Percentiles rank a stretch among this genome's conserved stretches.
Conservation (phyloP, 2,888 invertebrate genomes). For the Chloromyia formosa region DNA sequence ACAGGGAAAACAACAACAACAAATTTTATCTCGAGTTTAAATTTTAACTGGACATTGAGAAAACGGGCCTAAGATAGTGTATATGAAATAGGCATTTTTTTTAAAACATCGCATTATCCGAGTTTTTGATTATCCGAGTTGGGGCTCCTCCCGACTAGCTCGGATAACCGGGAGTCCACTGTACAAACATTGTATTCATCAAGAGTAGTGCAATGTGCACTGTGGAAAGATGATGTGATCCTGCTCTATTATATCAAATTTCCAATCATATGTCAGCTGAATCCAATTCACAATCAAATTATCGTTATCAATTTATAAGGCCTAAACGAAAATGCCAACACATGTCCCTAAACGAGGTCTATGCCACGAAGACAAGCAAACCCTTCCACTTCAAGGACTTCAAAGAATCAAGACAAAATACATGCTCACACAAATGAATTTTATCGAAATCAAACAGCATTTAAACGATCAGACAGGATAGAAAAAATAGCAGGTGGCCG, state of each 20-base stretch:
- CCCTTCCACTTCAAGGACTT: conserved; percentile 30
- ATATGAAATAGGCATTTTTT: too few relatives aligned
- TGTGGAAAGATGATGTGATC: too few relatives aligned
- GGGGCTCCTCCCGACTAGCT: too few relatives aligned
- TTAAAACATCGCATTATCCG: too few relatives aligned
- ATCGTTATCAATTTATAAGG: conserved; percentile 3
- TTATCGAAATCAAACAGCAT: conserved; percentile 34
- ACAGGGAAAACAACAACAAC: too few relatives aligned
- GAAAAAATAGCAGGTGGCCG: conserved; percentile 36
- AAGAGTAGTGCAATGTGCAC: too few relatives aligned
- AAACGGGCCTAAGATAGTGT: too few relatives aligned
- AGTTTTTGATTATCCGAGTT: too few relatives aligned
- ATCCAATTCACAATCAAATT: not conserved
- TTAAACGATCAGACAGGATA: conserved; percentile 9
- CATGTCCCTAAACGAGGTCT: conserved; percentile 14
- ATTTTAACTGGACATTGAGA: too few relatives aligned
- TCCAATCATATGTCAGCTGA: conserved; percentile 10
- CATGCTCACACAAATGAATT: conserved; percentile 13
- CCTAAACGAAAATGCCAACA: conserved; percentile 16
- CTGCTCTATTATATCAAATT: not conserved
- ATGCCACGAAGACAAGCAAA: not conserved
- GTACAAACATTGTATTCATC: too few relatives aligned
- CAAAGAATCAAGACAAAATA: conserved; percentile 1
- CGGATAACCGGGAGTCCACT: too few relatives aligned
- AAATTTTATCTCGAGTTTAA: too few relatives aligned